Evolutionary conservation across 2,113 vertebrate genomes (phyloP), one percentile per base, ranked within the genome.

Genomic region (Atractosteus spatula): DNA sequence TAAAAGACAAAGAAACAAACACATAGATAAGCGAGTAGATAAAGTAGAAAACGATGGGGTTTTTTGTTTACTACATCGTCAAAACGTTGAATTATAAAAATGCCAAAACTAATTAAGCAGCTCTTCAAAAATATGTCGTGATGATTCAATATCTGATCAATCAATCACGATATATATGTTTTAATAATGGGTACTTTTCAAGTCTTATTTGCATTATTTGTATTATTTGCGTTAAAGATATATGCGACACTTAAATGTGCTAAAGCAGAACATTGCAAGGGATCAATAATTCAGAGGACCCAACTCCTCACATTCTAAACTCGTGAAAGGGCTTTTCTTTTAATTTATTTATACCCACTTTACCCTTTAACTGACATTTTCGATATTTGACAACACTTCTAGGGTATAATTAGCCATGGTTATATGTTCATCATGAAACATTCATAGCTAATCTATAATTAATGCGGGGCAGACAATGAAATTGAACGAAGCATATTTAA

Each of bases 381-480:
- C 29, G 43, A 67, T 47, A 61, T 41, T 14, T 44, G 1, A 41
- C 56, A 64, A 69, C 62, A 66, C 63, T 64, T 74, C 57, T 29
- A 64, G 65, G 51, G 13, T 56, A 51, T 59, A 61, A 75, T 63
- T 69, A 62, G 64, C 62, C 10, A 72, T 13, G 59, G 65, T 75
- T 72, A 71, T 78, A 73, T 75, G 43, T 65, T 65, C 70, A 59
- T 47, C 73, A 75, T 78, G 65, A 71, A 75, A 71, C 56, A 78
- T 74, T 78, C 57, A 74, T 47, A n/a, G 17, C 10, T 10, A 51
- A 55, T 78, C 69, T 59, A 75, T 78, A 45, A 75, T 78, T 75
- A 11, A 78, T 59, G 17, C 42, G 41, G 55, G 11, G 10, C 55
- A 44, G 70, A 55, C 55, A 68, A 55, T 64, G 61, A 55, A 68